A percentile compares a stretch with the other conserved stretches of the same genome.
These are phyloP conservation scores for Halictus quadricinctus DNA, from an alignment of 2,888 invertebrate species.

Conservation along the genomic window DNA sequence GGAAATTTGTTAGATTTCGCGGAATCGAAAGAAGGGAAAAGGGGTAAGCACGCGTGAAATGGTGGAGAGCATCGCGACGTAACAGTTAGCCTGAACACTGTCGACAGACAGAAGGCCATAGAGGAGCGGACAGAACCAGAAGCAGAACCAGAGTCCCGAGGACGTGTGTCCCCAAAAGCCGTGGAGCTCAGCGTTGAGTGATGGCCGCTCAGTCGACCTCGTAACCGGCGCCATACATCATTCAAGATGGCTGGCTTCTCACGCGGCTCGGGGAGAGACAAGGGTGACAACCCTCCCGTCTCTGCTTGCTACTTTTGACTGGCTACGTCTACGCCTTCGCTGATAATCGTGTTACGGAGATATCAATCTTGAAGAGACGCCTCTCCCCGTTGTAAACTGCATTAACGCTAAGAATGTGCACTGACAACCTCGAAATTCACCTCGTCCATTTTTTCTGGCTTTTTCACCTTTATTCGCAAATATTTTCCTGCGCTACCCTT, in stretches of 20 bases:
- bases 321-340: slow-evolving; percentile 75
- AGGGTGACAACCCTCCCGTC: slow-evolving; percentile 79
- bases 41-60: not conserved
- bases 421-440: slow-evolving; percentile 6
- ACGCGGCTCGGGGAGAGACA: slow-evolving; percentile 77
- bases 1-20: not conserved
- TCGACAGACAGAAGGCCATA: slow-evolving; percentile 54
- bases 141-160: slow-evolving; percentile 69
- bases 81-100: slow-evolving; percentile 36
- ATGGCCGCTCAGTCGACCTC: slow-evolving; percentile 85
- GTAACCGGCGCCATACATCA: slow-evolving; percentile 85
- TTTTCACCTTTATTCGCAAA: not conserved
- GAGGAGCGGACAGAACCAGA: slow-evolving; percentile 68
- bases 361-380: slow-evolving; percentile 70
- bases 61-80: slow-evolving; percentile 19
- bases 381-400: slow-evolving; percentile 56
- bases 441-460: not conserved
- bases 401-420: slow-evolving; percentile 58
- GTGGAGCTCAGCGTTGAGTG: slow-evolving; percentile 82
- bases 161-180: slow-evolving; percentile 74
- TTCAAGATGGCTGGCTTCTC: slow-evolving; percentile 83
- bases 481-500: not conserved
- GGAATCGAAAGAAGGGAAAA: not conserved
- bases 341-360: slow-evolving; percentile 75
- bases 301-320: slow-evolving; percentile 76